phyloP scores from a whole-genome alignment of 2,888 invertebrate species.

The Acrocyrtus sp. region DNA sequence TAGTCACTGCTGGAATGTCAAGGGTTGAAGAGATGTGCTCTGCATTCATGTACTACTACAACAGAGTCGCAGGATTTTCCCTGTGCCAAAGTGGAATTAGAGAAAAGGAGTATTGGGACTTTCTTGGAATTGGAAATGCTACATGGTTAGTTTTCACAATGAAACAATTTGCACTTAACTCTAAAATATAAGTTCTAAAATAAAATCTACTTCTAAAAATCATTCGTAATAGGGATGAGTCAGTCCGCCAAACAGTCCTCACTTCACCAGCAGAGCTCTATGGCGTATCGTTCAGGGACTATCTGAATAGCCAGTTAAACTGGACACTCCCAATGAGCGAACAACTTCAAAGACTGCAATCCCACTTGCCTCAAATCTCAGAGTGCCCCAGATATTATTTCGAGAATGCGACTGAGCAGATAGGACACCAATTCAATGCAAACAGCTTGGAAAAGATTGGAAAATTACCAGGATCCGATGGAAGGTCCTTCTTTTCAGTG shows the following conservation, averaged over 20 bases:
- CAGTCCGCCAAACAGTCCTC: constrained; percentile 14
- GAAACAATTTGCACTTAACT: neutral
- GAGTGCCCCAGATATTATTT: too few relatives aligned
- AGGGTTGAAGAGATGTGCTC: constrained; percentile 34
- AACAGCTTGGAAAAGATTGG: too few relatives aligned
- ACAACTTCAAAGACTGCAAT: too few relatives aligned
- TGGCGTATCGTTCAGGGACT: constrained; percentile 22
- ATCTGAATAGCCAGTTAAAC: neutral
- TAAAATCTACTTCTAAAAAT: neutral
- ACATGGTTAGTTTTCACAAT: constrained; percentile 12
- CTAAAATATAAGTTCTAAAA: neutral
- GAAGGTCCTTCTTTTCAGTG: too few relatives aligned
- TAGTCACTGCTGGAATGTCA: constrained; percentile 35
- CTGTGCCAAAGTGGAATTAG: constrained; percentile 20
- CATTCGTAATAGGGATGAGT: constrained; percentile 2
- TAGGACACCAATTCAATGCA: too few relatives aligned
- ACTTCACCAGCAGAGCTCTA: constrained; percentile 16
- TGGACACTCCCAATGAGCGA: constrained; percentile 12
- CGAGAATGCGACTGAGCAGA: too few relatives aligned
- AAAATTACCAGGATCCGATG: too few relatives aligned
- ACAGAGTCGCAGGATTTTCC: neutral
- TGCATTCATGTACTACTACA: constrained; percentile 41
- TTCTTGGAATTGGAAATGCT: constrained; percentile 26
- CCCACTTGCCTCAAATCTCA: too few relatives aligned
- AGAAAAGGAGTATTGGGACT: constrained; percentile 11